Evolutionary conservation across 2,113 vertebrate genomes (phyloP), one percentile per base, ranked within the genome.

Genomic region (Irena cyanogastra): DNA sequence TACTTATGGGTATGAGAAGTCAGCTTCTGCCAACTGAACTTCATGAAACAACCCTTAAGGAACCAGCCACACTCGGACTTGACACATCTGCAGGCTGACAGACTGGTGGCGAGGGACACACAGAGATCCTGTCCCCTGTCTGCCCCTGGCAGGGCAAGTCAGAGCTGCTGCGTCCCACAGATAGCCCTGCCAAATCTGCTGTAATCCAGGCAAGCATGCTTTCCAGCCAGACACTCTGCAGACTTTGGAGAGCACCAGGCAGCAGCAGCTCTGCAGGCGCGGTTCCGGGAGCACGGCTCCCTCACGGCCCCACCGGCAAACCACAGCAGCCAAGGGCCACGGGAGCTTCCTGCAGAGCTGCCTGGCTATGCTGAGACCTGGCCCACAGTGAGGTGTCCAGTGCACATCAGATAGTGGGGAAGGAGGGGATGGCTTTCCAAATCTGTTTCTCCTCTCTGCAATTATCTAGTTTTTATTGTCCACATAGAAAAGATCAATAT

Each of bases 81-180:
- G 4, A 27, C 0, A 3, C 45, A 21, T 6, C 23, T 21, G n/a
- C 24, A 33, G 61, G 53, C 53, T 15, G 37, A 18, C 11, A n/a
- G 63, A 6, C 5, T 1, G 3, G 50, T 1, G 13, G 22, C 1
- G 11, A 82, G 35, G 52, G 52, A 50, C 16, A 21, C 44, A 2
- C 24, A 3, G 44, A 21, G 16, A 35, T 14, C 16, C 24, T 0
- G 5, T 24, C 13, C 50, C 52, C 16, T 5, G 30, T 19, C 20
- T 24, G 54, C 33, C 61, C 1, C n/a, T 23, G n/a, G 9, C n/a
- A 61, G 52, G 30, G 21, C 31, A 28, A 33, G 13, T 9, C 37
- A 39, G 47, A 22, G 54, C 41, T 2, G 4, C 4, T 5, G 10
- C 0, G 2, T 12, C 78, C 74, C 15, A 16, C 20, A 54, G 30